Percentiles rank a stretch among this genome's conserved stretches.
These are phyloP conservation scores for Galeopsomyia nigrocyanea DNA, from an alignment of 2,888 invertebrate species.

Conservation along the genomic window DNA sequence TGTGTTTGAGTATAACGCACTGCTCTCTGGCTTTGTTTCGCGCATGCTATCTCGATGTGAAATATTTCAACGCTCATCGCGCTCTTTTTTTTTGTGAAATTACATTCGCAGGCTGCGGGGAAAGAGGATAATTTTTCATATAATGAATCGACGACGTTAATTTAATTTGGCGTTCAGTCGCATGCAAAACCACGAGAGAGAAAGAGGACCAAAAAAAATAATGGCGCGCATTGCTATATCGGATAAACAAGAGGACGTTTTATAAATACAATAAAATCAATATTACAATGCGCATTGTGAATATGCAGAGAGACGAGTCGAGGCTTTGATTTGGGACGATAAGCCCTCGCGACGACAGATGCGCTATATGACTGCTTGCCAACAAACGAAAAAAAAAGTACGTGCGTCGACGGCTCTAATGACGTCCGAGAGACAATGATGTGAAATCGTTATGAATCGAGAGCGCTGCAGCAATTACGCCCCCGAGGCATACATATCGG, in stretches of 20 bases:
- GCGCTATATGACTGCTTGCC: too few species aligned
- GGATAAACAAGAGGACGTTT: slow-evolving; percentile 35
- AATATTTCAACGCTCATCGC: not conserved
- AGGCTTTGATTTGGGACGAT: slow-evolving; percentile 39
- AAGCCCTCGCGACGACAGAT: slow-evolving; percentile 33
- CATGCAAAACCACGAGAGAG: slow-evolving; percentile 18
- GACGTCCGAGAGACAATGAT: slow-evolving; percentile 47
- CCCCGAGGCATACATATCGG: slow-evolving; percentile 23
- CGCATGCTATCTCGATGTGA: not conserved
- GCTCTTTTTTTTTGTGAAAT: not conserved
- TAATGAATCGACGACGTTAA: slow-evolving; percentile 8
- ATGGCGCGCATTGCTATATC: not conserved
- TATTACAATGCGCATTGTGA: slow-evolving; percentile 33
- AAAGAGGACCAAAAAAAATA: not conserved
- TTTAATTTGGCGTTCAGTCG: slow-evolving; percentile 29
- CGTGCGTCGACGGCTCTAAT: slow-evolving; percentile 35
- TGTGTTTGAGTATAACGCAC: too few species aligned
- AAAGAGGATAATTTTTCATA: slow-evolving; percentile 4
- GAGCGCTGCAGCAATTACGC: slow-evolving; percentile 41
- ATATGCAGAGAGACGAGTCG: not conserved
- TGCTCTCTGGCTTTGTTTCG: too few species aligned
- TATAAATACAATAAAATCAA: slow-evolving; percentile 44
- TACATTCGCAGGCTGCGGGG: not conserved
- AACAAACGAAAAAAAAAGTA: too few species aligned
- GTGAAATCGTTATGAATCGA: slow-evolving; percentile 46